These are phyloP conservation scores for Phyllotis vaccarum DNA, from an alignment of 2,797 vertebrate genomes.

Conservation along the genomic window DNA sequence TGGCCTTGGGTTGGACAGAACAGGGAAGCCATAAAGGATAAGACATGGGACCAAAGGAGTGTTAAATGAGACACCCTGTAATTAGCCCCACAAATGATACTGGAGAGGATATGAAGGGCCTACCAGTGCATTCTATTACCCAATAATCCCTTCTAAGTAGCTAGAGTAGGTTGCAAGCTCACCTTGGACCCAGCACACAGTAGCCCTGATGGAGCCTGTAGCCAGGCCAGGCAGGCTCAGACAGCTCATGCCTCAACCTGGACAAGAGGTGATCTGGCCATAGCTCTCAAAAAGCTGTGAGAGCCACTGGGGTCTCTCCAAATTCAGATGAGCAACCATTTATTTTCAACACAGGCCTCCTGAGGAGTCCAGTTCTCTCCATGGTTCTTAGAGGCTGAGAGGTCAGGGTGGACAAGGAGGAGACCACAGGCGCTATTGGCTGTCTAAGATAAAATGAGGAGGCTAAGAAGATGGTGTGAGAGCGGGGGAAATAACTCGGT, in stretches of 20 bases:
- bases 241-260: background rate
- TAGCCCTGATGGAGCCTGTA: no score
- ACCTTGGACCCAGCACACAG: no score
- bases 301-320: background rate
- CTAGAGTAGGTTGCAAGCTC: background rate
- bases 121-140: rapidly evolving
- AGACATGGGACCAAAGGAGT: background rate
- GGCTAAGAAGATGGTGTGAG: background rate
- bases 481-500: background rate
- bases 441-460: background rate
- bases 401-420: background rate
- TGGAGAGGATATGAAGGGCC: background rate
- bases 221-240: background rate
- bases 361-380: background rate
- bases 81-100: background rate
- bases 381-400: no score
- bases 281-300: background rate
- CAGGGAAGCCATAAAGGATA: background rate
- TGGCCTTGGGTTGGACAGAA: background rate
- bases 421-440: no score
- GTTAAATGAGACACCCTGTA: background rate
- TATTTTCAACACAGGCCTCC: background rate
- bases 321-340: background rate
- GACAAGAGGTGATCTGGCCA: background rate
- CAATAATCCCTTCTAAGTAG: background rate